Conservation (phyloP, 2,113 vertebrate species). For the Sebastes fasciatus region DNA sequence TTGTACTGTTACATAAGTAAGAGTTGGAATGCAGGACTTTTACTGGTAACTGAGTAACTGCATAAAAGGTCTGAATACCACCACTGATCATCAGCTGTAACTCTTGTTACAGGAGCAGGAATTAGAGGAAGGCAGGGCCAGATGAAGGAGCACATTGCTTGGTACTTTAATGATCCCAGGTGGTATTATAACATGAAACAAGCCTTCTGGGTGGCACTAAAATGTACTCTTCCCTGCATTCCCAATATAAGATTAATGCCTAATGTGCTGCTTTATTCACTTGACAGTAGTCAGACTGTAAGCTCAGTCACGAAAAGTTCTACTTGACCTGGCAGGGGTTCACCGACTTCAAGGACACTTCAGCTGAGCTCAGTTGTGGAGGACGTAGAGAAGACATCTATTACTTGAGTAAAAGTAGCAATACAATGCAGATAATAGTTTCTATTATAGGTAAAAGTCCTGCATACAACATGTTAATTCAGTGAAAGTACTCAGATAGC, state of each 20-base stretch:
- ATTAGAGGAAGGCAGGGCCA: constrained; percentile 31
- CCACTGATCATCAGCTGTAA: not conserved
- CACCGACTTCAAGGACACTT: not conserved
- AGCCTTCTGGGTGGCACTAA: not conserved
- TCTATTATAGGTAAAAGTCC: not conserved
- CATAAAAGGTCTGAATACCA: not conserved
- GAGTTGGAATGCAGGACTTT: not conserved
- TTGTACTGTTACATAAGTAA: not conserved
- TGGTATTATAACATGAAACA: not conserved
- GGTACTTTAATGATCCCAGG: not conserved
- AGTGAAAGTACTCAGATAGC: not conserved
- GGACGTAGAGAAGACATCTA: not conserved
- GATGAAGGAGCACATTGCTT: not conserved
- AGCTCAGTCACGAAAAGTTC: not conserved
- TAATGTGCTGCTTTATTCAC: not conserved
- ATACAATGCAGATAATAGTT: not conserved
- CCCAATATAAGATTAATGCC: not conserved
- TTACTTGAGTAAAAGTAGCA: not conserved
- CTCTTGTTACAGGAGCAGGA: constrained; percentile 20
- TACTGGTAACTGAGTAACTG: not conserved
- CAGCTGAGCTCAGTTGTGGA: not conserved
- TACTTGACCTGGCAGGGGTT: not conserved
- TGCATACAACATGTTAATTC: not conserved
- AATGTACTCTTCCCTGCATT: not conserved
- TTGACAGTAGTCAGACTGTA: not conserved